Percentiles rank a stretch among this genome's conserved stretches.
phyloP scores from a whole-genome alignment of 2,888 invertebrate genomes.

The Hypomecis atomaria region DNA sequence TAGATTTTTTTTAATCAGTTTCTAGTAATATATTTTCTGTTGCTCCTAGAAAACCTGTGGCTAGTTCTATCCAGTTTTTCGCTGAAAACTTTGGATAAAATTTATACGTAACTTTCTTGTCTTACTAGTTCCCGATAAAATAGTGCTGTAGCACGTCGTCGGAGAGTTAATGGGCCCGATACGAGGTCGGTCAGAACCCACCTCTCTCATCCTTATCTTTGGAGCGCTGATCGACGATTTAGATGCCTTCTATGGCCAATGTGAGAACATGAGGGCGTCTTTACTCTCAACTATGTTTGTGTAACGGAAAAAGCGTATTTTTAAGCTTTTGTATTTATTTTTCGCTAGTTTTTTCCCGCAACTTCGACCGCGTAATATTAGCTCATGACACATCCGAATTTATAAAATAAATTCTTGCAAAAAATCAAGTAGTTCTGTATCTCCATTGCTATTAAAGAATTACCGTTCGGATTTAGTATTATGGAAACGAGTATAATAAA shows the following conservation, averaged over 20 bases:
- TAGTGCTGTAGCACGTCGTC: conserved; percentile 11
- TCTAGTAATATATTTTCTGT: too few species aligned
- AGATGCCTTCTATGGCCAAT: conserved; percentile 12
- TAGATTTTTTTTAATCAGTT: too few species aligned
- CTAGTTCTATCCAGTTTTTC: too few species aligned
- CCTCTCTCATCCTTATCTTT: conserved; percentile 61
- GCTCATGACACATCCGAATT: too few species aligned
- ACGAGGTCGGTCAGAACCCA: conserved; percentile 58
- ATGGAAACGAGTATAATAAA: too few species aligned
- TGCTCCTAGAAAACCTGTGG: too few species aligned
- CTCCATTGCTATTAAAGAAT: too few species aligned
- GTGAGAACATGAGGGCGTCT: not conserved
- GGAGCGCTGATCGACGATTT: conserved; percentile 15
- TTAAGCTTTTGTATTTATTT: not conserved
- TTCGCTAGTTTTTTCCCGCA: not conserved
- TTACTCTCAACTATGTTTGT: not conserved
- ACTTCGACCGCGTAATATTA: too few species aligned
- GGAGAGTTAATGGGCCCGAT: conserved; percentile 58
- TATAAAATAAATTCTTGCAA: too few species aligned
- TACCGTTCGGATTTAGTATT: too few species aligned
- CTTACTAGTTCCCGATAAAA: conserved; percentile 12
- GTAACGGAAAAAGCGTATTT: not conserved
- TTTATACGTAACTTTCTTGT: not conserved
- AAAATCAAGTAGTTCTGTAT: too few species aligned
- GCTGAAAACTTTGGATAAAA: too few species aligned